These are phyloP conservation scores for Melanerpes formicivorus DNA, from an alignment of 2,113 vertebrate genomes.

Conservation along the genomic window DNA sequence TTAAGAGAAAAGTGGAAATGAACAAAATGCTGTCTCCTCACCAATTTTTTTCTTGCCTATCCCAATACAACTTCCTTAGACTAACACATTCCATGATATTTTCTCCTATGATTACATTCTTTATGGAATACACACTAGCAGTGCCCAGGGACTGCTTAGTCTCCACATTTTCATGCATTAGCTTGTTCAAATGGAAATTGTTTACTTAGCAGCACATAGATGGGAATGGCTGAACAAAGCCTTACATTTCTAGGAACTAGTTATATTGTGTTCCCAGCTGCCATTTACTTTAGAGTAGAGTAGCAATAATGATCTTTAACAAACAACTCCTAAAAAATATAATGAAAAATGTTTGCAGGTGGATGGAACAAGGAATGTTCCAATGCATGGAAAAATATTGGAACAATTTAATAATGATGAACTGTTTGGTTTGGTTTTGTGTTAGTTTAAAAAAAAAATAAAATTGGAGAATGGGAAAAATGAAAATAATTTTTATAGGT, in stretches of 20 bases:
- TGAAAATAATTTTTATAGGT: background rate
- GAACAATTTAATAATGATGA: slow-evolving; percentile 18
- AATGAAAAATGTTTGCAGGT: slow-evolving; percentile 61
- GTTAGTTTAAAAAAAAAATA: too few species aligned
- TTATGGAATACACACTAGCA: background rate
- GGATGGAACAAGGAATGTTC: slow-evolving; percentile 16
- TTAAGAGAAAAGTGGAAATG: background rate
- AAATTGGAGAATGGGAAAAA: background rate
- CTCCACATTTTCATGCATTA: slow-evolving; percentile 12
- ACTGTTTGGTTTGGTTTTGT: background rate
- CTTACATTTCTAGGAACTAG: slow-evolving; percentile 20
- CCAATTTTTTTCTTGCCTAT: background rate
- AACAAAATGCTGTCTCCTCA: background rate
- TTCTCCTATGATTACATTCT: background rate
- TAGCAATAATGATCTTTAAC: slow-evolving; percentile 52
- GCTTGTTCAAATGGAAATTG: background rate
- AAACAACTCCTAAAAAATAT: slow-evolving; percentile 54
- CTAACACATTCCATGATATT: background rate
- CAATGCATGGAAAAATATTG: slow-evolving; percentile 2
- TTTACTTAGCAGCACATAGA: slow-evolving; percentile 28
- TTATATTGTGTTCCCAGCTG: slow-evolving; percentile 35
- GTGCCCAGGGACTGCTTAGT: background rate
- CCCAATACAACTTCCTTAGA: background rate
- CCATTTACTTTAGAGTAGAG: slow-evolving; percentile 34
- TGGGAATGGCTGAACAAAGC: background rate